Evolutionary conservation across 2,888 invertebrate genomes (phyloP), one percentile per base, ranked within the genome.

Genomic region (Aphidius colemani): DNA sequence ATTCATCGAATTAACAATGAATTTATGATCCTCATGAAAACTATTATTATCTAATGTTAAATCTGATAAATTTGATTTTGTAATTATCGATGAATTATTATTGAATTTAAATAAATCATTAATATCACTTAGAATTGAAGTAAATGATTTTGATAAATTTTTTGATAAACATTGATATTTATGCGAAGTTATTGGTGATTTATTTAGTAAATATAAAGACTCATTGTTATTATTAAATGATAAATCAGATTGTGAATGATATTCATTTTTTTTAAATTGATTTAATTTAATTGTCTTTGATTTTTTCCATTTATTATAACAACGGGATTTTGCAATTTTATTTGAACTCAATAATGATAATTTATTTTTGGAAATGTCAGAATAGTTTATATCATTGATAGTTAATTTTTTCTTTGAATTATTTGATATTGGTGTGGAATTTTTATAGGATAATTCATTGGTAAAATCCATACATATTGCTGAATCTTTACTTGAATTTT

Each of bases 251-350:
- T 74, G 74, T 39, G 75, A 75, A 53, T 18, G 2, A 18, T 73
- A 74, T 56, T 30, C 30, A 30, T 75, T 78, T n/a, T 76, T 74
- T 51, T 59, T 69, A 10, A 67, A 65, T 39, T 65, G 48, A 59
- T 64, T 68, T 65, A 63, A 59, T 59, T 70, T 66, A n/a, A 49
- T 66, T 18, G 44, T 67, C n/a, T 69, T 75, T 9, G 73, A 72
- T 68, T 71, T 77, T 56, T 69, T 74, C 75, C 76, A 78, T 8
- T 73, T 75, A 10, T 75, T 64, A 49, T 75, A 75, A 7, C 76
- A 72, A 43, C 68, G 70, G 3, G 76, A 71, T 41, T 68, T 41
- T 7, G 4, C 53, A 49, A 61, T 63, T 63, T 10, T 63, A n/a
- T 13, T 65, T 62, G 1, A 44, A 10, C 7, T 43, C 45, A 45